phyloP scores from a whole-genome alignment of 37 sponge, comb jelly and placozoan genomes.

The Ephydatia muelleri region DNA sequence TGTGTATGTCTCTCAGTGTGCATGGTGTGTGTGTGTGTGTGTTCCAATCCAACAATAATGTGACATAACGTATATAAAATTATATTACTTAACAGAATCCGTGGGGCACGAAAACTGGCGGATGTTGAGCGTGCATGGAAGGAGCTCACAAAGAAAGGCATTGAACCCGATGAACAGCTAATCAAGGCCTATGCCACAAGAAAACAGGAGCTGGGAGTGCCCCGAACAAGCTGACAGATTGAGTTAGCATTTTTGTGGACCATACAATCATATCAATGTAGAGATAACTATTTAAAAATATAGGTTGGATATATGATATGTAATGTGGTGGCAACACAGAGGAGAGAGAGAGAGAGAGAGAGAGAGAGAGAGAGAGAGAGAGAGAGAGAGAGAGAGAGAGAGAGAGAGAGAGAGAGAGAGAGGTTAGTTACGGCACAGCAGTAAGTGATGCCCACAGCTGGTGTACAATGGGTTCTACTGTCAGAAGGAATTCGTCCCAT shows the following conservation, averaged over 20 bases:
- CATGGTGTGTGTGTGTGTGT: too few relatives aligned
- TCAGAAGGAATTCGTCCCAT: constrained; percentile 8
- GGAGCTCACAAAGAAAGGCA: background rate
- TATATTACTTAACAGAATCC: background rate
- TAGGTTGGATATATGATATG: too few relatives aligned
- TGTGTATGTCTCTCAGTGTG: too few relatives aligned
- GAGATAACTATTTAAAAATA: too few relatives aligned
- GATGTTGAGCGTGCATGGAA: background rate
- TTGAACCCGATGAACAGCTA: background rate
- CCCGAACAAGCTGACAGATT: background rate
- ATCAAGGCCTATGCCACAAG: background rate
- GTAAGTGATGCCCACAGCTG: background rate
- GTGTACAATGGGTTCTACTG: constrained; percentile 18
- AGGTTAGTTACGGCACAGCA: background rate
- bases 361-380: too few relatives aligned
- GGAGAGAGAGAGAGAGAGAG: too few relatives aligned
- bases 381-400: too few relatives aligned
- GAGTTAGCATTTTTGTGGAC: background rate
- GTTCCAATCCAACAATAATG: background rate
- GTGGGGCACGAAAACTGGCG: background rate
- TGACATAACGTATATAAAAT: background rate
- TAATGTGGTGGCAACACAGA: too few relatives aligned
- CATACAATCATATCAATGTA: too few relatives aligned
- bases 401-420: background rate
- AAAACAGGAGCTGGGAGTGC: background rate